Percentiles rank a stretch among this genome's conserved stretches.
These are phyloP conservation scores for Poecilia wingei DNA, from an alignment of 2,797 vertebrate genomes.

Conservation along the genomic window DNA sequence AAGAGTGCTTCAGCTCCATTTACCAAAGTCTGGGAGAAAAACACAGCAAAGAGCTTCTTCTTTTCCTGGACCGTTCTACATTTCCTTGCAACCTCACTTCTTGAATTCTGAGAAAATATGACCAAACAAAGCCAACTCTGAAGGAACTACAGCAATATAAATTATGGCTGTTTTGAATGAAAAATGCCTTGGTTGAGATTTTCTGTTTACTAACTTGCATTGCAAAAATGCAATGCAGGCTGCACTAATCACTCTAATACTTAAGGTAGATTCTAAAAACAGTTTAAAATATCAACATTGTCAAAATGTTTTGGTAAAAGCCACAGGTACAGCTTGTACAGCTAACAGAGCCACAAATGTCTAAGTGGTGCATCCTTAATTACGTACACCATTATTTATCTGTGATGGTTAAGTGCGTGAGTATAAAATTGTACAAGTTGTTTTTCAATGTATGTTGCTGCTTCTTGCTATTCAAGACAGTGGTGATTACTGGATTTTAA, in stretches of 20 bases:
- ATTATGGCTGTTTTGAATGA: not conserved
- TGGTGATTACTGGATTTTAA: conserved; percentile 3
- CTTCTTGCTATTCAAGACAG: not conserved
- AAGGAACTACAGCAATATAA: not conserved
- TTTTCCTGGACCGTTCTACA: not conserved
- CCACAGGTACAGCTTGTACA: not conserved
- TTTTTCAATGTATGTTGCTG: conserved; percentile 8
- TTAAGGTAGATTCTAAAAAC: not conserved
- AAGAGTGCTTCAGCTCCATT: conserved; percentile 9
- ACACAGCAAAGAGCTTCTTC: not conserved
- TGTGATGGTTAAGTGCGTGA: not conserved
- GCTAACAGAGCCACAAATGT: not conserved
- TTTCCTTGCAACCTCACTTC: not conserved
- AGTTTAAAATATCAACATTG: not conserved
- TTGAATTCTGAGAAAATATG: not conserved
- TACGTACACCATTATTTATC: not conserved
- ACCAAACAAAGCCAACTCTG: not conserved
- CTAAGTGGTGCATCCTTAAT: not conserved
- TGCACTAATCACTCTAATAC: not conserved
- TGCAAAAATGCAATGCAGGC: not conserved
- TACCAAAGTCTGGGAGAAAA: conserved; percentile 17
- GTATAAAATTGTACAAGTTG: not conserved
- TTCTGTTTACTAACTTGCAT: no score
- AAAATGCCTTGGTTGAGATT: not conserved
- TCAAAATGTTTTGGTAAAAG: not conserved